Percentiles rank a stretch among this genome's conserved stretches.
Evolutionary conservation across 1,140 invertebrate genomes (phyloP).

Genomic region (Sitobion miscanthi): DNA sequence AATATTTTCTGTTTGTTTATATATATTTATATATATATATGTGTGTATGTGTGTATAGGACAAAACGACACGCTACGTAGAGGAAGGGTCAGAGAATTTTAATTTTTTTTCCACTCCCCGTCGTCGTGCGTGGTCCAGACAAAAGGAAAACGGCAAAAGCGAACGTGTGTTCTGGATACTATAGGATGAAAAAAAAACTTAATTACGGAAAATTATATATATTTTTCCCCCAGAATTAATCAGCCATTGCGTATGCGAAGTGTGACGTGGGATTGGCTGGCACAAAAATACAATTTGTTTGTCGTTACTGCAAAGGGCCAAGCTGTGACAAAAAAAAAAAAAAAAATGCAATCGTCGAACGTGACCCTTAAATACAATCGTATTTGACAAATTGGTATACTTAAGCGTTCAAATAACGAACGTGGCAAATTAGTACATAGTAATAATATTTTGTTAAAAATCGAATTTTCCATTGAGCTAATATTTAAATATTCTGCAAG

Average conservation of each 20-base stretch:
- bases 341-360: conserved; percentile 37
- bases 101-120: conserved; percentile 24
- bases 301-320: conserved; percentile 36
- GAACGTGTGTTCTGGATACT: conserved; percentile 42
- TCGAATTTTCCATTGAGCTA: not conserved
- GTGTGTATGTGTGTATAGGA: not conserved
- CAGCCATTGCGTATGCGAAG: conserved; percentile 52
- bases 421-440: not conserved
- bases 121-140: not conserved
- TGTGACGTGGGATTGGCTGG: conserved; percentile 40
- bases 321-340: conserved; percentile 39
- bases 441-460: not conserved
- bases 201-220: conserved; percentile 52
- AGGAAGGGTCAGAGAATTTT: conserved; percentile 53
- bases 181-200: conserved; percentile 47
- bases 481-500: not conserved
- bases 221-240: conserved; percentile 49
- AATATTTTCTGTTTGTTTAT: conserved; percentile 39
- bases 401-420: not conserved
- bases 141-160: conserved; percentile 43
- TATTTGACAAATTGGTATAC: conserved; percentile 29
- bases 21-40: not conserved
- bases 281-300: conserved; percentile 49
- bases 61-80: conserved; percentile 30
- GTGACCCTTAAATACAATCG: conserved; percentile 32